Base-by-base conservation (phyloP, 2,888 invertebrate species). In the Phlogophora meticulosa region DNA sequence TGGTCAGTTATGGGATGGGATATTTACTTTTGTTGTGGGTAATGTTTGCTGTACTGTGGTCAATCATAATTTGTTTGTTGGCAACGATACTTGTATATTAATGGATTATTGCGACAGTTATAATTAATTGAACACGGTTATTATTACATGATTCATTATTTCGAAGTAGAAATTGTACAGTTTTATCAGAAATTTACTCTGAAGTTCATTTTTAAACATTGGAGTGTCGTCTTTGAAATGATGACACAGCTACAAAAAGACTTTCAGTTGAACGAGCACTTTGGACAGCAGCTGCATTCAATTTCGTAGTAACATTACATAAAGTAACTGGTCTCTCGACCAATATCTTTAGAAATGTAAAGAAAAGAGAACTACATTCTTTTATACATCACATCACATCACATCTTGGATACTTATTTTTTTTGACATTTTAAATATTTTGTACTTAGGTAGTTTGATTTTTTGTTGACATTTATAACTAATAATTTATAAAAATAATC, bases 11-110 rank as follows among this genome's bases (percentile, higher is more conserved):
- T 69, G 28, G 17, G 0, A 36, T 59, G 24, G 7, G 7, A 7
- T 51, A 40, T 56, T 49, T 55, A 46, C 28, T 22, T 53, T 51
- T 56, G 15, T 48, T 69, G 60, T 45, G 42, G 36, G 5, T 51
- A 40, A 9, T 55, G 5, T 59, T 51, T 38, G 7, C 0, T 60
- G 36, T 32, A 13, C 0, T 46, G 13, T 72, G 24, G 48, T 48
- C 7, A 13, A 24, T 46, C 32, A 20, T 42, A 46, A 34, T 59
- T 52, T 34, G 15, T 4, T 32, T 24, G n/a, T 38, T 42, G 34
- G 20, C 9, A 2, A 17, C 1, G 17, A 3, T 43, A 4, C 2
- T 45, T 57, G 13, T 40, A 10, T 10, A 7, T 51, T 24, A 34
- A 43, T 24, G 1, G 34, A 34, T 40, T 10, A 55, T 66, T n/a